Percentiles rank a stretch among this genome's conserved stretches.
Evolutionary conservation across 2,797 vertebrate genomes (phyloP).

Genomic region (Peromyscus melanophrys): DNA sequence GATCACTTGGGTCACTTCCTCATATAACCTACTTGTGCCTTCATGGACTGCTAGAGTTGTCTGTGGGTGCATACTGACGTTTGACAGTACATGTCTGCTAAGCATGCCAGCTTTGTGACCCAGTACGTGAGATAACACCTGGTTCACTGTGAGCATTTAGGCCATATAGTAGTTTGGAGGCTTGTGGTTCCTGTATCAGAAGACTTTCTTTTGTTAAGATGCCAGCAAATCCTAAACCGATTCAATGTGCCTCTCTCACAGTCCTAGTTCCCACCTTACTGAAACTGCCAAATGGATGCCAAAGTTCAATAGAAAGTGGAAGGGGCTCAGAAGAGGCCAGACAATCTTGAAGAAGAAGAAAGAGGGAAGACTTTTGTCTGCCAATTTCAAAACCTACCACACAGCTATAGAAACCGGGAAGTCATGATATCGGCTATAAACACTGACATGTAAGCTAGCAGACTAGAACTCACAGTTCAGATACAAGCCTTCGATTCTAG

Average conservation of each 20-base stretch:
- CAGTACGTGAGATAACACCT: background rate
- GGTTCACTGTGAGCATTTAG: background rate
- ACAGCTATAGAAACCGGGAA: background rate
- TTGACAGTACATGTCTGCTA: background rate
- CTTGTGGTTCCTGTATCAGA: background rate
- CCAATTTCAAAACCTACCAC: background rate
- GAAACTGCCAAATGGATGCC: background rate
- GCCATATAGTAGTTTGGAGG: background rate
- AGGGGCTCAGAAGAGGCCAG: background rate
- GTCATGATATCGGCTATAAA: background rate
- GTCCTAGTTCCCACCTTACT: background rate
- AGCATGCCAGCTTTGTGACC: background rate
- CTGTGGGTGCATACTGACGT: background rate
- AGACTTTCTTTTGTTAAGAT: background rate
- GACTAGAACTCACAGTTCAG: background rate
- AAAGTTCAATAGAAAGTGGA: background rate
- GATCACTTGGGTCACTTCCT: background rate
- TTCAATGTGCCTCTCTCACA: background rate
- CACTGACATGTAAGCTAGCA: background rate
- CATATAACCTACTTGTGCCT: too few species aligned
- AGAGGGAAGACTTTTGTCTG: background rate
- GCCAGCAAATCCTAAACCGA: background rate
- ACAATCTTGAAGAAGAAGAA: background rate
- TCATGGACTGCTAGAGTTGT: background rate
- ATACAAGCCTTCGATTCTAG: background rate